phyloP scores from a whole-genome alignment of 2,113 vertebrate genomes.

The Elgaria multicarinata region DNA sequence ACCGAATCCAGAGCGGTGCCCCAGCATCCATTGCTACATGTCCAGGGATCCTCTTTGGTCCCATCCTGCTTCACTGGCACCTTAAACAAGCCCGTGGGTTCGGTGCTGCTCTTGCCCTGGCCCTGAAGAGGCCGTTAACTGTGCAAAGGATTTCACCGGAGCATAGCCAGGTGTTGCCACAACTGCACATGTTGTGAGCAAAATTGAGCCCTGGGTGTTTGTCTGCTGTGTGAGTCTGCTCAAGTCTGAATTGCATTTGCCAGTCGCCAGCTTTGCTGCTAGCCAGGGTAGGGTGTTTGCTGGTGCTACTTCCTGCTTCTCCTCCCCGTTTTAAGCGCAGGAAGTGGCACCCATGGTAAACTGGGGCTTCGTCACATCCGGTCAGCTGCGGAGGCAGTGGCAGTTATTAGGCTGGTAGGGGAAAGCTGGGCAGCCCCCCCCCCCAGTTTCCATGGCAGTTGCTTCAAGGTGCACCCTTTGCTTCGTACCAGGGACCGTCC shows the following conservation, averaged over 20 bases:
- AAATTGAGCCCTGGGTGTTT: constrained; percentile 5
- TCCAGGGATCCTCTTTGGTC: too few relatives aligned
- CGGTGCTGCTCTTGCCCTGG: not conserved
- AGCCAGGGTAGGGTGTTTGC: not conserved
- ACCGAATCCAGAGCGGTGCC: not conserved
- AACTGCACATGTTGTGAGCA: not conserved
- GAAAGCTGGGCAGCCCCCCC: not conserved
- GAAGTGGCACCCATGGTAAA: accelerated
- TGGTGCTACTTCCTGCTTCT: not conserved
- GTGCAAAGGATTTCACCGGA: too few relatives aligned
- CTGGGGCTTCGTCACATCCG: too few relatives aligned
- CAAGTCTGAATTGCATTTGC: constrained; percentile 12
- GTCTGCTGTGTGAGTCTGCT: constrained; percentile 20
- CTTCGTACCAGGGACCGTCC: accelerated
- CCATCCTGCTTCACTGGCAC: too few relatives aligned
- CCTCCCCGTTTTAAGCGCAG: not conserved
- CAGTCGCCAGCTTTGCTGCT: constrained; percentile 24
- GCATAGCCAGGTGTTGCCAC: not conserved
- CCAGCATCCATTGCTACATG: not conserved
- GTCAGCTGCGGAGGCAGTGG: too few relatives aligned
- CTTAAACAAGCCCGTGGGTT: not conserved
- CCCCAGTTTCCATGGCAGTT: not conserved
- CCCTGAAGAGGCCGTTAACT: not conserved
- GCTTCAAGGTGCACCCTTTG: accelerated
- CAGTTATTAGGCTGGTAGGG: not conserved